Evolutionary conservation across 2,113 vertebrate genomes (phyloP).

Genomic region (Xiphophorus couchianus): DNA sequence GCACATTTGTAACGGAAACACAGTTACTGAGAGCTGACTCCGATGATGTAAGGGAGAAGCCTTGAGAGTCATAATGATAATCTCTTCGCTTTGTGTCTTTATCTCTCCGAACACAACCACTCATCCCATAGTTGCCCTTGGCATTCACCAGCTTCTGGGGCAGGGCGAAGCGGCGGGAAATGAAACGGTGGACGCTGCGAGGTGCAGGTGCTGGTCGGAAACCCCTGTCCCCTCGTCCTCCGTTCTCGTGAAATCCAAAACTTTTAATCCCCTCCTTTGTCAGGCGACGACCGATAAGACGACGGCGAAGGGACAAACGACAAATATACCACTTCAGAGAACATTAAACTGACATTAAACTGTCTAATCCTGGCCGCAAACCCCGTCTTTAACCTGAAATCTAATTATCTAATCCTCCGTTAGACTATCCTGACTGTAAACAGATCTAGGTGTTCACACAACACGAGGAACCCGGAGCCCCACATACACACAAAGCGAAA

Average conservation of each 20-base stretch:
- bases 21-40: too few relatives aligned
- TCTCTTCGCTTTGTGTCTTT: slow-evolving; percentile 26
- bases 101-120: slow-evolving; percentile 27
- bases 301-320: slow-evolving; percentile 45
- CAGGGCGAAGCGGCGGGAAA: slow-evolving; percentile 24
- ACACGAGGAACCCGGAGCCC: background rate
- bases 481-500: slow-evolving; percentile 27
- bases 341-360: background rate
- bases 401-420: background rate
- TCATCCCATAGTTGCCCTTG: slow-evolving; percentile 7
- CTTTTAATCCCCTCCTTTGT: slow-evolving; percentile 58
- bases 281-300: slow-evolving; percentile 62
- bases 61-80: too few relatives aligned
- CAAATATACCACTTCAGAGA: background rate
- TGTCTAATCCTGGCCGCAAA: background rate
- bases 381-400: background rate
- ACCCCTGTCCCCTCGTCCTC: background rate
- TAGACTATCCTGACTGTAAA: background rate
- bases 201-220: slow-evolving; percentile 68
- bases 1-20: too few relatives aligned
- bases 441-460: background rate
- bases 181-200: slow-evolving; percentile 24
- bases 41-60: too few relatives aligned
- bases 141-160: slow-evolving; percentile 21
- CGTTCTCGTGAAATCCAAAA: slow-evolving; percentile 70